Percentiles rank a stretch among this genome's conserved stretches.
These are phyloP conservation scores for Synaphobranchus kaupii DNA, from an alignment of 2,797 vertebrate species.

Conservation along the genomic window DNA sequence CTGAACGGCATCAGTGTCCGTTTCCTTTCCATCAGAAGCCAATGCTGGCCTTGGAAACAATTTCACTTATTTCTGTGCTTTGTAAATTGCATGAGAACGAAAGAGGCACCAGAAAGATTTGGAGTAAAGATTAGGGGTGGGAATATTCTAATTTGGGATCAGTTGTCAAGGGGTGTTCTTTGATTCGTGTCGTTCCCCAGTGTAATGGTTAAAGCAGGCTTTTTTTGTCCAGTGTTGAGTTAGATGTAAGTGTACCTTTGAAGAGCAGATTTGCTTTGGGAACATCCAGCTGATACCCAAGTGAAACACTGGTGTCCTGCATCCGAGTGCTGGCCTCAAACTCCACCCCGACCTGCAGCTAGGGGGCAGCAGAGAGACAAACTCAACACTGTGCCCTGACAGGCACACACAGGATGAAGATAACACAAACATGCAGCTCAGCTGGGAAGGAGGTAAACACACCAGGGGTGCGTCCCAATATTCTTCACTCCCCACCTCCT, in stretches of 20 bases:
- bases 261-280: conserved; percentile 90
- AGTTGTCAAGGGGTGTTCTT: not conserved
- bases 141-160: not conserved
- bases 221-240: not conserved
- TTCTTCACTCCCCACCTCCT: no score
- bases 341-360: conserved; percentile 91
- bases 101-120: no score
- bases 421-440: not conserved
- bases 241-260: conserved; percentile 74
- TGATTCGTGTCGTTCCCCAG: not conserved
- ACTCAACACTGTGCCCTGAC: no score
- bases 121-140: not conserved
- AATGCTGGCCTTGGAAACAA: no score
- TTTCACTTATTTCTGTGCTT: no score
- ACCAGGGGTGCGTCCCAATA: no score
- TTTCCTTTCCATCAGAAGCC: no score
- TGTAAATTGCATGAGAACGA: no score
- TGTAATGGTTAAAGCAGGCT: not conserved
- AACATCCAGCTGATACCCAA: conserved; percentile 88
- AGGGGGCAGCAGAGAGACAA: conserved; percentile 4
- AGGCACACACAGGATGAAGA: not conserved
- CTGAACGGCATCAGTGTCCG: no score
- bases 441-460: no score
- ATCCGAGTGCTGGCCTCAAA: conserved; percentile 86
- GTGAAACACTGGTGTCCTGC: conserved; percentile 85